Conservation (phyloP, 2,888 invertebrate genomes). For the Euclidia mi region DNA sequence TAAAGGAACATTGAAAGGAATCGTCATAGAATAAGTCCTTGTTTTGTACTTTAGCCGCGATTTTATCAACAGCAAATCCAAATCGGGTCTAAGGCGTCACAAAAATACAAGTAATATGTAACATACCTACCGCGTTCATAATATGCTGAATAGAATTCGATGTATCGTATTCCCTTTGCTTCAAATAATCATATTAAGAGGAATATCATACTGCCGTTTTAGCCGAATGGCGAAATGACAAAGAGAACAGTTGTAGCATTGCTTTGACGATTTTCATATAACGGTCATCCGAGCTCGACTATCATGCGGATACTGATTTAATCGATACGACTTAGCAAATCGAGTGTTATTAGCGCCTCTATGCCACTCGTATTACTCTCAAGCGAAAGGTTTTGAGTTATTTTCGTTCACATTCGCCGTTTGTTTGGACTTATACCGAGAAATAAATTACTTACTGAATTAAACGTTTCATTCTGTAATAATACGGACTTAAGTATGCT, state of each 20-base stretch:
- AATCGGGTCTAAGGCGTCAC: too few relatives aligned
- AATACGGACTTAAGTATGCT: constrained; percentile 1
- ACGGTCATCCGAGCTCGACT: constrained; percentile 9
- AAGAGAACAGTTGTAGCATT: constrained; percentile 10
- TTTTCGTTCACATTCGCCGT: constrained; percentile 17
- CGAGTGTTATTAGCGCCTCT: constrained; percentile 13
- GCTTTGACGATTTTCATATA: constrained; percentile 3
- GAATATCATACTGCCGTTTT: constrained; percentile 10
- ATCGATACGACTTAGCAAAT: constrained; percentile 28
- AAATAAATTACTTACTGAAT: constrained; percentile 28
- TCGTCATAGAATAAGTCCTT: too few relatives aligned
- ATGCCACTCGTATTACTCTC: background rate
- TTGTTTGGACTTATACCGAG: constrained; percentile 16
- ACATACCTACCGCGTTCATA: too few relatives aligned
- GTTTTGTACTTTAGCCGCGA: too few relatives aligned
- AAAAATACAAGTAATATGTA: too few relatives aligned
- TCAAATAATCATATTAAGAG: background rate
- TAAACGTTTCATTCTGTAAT: constrained; percentile 8
- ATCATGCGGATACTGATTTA: constrained; percentile 18
- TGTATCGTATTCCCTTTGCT: too few relatives aligned
- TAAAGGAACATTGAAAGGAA: too few relatives aligned
- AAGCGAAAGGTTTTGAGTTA: constrained; percentile 14
- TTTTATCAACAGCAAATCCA: background rate
- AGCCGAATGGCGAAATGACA: constrained; percentile 11
- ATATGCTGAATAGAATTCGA: too few relatives aligned